Percentiles rank a stretch among this genome's conserved stretches.
Conservation (phyloP, 2,113 vertebrate genomes). For the Taxidea taxus region DNA sequence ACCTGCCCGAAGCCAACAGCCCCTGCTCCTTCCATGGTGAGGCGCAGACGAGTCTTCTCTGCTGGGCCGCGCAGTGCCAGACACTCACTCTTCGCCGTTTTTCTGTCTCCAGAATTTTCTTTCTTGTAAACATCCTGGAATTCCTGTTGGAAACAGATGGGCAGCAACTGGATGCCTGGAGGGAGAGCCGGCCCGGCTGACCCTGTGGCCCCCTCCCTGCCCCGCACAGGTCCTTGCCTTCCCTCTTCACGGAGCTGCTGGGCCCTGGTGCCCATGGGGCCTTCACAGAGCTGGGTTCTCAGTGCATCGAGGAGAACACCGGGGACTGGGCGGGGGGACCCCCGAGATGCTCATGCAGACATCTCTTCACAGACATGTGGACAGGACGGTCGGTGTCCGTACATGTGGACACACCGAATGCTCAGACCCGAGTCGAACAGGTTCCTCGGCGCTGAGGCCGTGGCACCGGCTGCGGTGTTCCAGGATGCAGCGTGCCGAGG, state of each 20-base stretch:
- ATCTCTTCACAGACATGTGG: not conserved
- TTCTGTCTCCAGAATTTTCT: not conserved
- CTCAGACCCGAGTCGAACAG: accelerated
- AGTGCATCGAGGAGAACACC: not conserved
- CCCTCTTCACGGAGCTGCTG: not conserved
- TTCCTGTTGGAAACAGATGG: not conserved
- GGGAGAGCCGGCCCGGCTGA: not conserved
- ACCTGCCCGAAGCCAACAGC: not conserved
- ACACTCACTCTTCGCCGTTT: not conserved
- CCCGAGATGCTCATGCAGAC: not conserved
- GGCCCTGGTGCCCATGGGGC: not conserved
- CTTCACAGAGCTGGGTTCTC: not conserved
- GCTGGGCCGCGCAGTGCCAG: not conserved
- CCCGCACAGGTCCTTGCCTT: accelerated
- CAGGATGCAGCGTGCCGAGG: accelerated
- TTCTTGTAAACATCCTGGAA: not conserved
- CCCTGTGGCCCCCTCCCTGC: too few species aligned
- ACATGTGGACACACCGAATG: not conserved
- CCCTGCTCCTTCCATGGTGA: accelerated
- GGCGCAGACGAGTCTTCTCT: not conserved
- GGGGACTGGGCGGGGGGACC: not conserved
- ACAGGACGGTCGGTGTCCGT: accelerated
- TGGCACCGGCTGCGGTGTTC: not conserved
- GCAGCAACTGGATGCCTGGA: accelerated
- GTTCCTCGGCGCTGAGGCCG: not conserved